Evolutionary conservation across 2,888 invertebrate species (phyloP).

Genomic region (Octonoba sinensis): DNA sequence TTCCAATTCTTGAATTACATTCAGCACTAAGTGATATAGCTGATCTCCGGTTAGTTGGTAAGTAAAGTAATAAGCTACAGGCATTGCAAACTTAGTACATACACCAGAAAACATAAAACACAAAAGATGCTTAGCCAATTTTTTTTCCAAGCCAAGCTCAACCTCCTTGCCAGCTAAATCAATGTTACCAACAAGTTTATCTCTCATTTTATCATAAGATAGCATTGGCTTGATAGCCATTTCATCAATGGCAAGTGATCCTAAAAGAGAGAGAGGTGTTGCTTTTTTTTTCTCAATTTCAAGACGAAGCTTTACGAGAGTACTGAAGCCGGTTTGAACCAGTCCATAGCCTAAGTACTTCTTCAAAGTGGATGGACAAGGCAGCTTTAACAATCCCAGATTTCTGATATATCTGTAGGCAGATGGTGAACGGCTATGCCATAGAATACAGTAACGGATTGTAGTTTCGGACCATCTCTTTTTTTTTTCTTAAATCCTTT

Average conservation of each 20-base stretch:
- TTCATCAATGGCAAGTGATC: not conserved
- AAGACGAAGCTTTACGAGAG: not conserved
- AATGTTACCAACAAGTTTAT: not conserved
- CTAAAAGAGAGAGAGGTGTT: not conserved
- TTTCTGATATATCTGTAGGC: constrained; percentile 2
- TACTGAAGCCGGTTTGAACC: not conserved
- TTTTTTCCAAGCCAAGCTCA: constrained; percentile 2
- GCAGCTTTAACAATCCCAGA: not conserved
- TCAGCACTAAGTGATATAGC: not conserved
- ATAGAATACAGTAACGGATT: not conserved
- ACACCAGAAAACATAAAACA: constrained; percentile 14
- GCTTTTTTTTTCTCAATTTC: not conserved
- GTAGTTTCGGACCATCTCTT: constrained; percentile 1
- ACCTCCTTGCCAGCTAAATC: not conserved
- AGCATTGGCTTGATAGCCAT: constrained; percentile 3
- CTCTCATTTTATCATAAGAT: not conserved
- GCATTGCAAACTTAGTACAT: not conserved
- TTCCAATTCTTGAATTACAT: not conserved
- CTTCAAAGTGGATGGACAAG: not conserved
- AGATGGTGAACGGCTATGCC: not conserved
- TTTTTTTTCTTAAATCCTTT: not conserved
- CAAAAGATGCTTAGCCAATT: constrained; percentile 1
- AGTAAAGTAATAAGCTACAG: constrained; percentile 1
- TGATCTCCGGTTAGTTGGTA: not conserved
- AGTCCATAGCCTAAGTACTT: constrained; percentile 1